Conservation (phyloP, 2,888 invertebrate species). For the Agriotes lineatus region DNA sequence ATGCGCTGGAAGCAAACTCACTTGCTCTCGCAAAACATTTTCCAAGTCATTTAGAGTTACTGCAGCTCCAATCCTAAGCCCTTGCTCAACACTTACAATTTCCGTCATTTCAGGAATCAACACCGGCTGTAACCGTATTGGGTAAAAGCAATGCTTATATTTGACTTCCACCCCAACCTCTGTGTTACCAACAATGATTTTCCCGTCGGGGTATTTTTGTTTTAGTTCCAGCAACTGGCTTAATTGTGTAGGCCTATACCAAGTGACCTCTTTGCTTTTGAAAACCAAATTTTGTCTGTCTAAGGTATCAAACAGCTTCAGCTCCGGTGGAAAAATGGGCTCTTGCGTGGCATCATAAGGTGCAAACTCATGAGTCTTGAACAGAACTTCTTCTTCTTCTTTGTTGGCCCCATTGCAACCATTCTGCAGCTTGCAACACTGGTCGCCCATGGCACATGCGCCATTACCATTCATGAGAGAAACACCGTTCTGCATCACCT, state of each 20-base stretch:
- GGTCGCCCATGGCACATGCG: constrained; percentile 74
- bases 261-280: constrained; percentile 74
- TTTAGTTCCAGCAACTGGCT: constrained; percentile 78
- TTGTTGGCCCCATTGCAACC: constrained; percentile 16
- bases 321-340: constrained; percentile 93
- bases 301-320: constrained; percentile 72
- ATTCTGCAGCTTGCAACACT: constrained; percentile 72
- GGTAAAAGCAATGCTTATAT: constrained; percentile 85
- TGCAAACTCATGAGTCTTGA: constrained; percentile 73
- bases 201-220: constrained; percentile 74
- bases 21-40: constrained; percentile 70
- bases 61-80: constrained; percentile 83
- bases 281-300: constrained; percentile 75
- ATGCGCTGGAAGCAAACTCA: constrained; percentile 67
- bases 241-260: constrained; percentile 81
- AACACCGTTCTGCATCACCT: constrained; percentile 57
- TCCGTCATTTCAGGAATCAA: constrained; percentile 77
- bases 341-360: constrained; percentile 88
- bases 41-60: constrained; percentile 83
- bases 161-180: constrained; percentile 95
- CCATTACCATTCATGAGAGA: constrained; percentile 51
- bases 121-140: constrained; percentile 81
- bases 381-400: constrained; percentile 65
- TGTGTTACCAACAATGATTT: constrained; percentile 89
- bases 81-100: constrained; percentile 69